These are phyloP conservation scores for Rhagium mordax DNA, from an alignment of 2,888 invertebrate genomes.

Conservation along the genomic window DNA sequence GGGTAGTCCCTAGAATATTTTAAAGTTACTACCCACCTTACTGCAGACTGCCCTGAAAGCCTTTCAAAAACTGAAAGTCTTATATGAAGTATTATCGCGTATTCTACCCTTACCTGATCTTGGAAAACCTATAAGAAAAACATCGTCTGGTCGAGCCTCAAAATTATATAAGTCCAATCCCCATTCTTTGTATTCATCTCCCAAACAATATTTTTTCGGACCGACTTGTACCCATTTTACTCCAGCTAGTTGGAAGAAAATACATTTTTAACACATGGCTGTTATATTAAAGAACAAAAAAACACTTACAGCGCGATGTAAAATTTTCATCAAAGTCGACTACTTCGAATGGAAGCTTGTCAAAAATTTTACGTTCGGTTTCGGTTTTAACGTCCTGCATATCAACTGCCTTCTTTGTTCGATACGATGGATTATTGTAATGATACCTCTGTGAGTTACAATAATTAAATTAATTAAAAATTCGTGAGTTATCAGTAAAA, in stretches of 20 bases:
- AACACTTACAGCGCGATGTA: too few relatives aligned
- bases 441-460: too few relatives aligned
- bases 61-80: too few relatives aligned
- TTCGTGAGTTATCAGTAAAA: too few relatives aligned
- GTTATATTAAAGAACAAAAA: too few relatives aligned
- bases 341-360: background rate
- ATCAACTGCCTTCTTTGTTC: too few relatives aligned
- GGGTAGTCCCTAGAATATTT: conserved; percentile 75
- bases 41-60: too few relatives aligned
- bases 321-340: conserved; percentile 61
- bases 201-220: conserved; percentile 80
- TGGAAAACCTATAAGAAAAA: conserved; percentile 83
- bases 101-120: conserved; percentile 81
- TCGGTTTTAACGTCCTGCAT: too few relatives aligned
- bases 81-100: too few relatives aligned
- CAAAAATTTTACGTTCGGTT: background rate
- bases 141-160: conserved; percentile 76
- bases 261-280: conserved; percentile 57
- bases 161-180: conserved; percentile 79
- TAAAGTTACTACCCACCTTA: too few relatives aligned
- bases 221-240: conserved; percentile 70
- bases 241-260: conserved; percentile 70
- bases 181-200: conserved; percentile 75
- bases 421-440: too few relatives aligned
- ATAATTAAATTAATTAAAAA: too few relatives aligned